Evolutionary conservation across 2,888 invertebrate genomes (phyloP), one percentile per base, ranked within the genome.

Genomic region (Campaea margaritaria): DNA sequence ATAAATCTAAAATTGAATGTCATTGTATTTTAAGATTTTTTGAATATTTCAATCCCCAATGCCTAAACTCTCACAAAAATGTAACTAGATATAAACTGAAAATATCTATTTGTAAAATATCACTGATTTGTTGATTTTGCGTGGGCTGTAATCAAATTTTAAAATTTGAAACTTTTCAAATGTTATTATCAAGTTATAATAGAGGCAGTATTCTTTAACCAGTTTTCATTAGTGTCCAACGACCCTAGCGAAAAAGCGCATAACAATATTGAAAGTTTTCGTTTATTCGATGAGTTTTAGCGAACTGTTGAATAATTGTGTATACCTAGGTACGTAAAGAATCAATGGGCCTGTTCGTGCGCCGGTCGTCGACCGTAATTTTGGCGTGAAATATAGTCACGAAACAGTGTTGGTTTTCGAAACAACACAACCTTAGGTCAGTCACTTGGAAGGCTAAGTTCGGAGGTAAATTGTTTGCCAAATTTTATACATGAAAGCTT

Each of bases 351-450:
- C 65, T 52, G 60, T 70, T 63, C 63, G 65, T 67, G 67, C 61
- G 52, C 63, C 76, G 76, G 75, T 76, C 81, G 73, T 71, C 73
- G 84, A 79, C 83, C 83, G 81, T 70, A 79, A 83, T 82, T 81
- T 86, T 82, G 76, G 83, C 85, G 80, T 81, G 81, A 82, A 83
- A 80, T 83, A 82, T 78, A 71, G 80, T 83, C 83, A 83, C 83
- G 83, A 83, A 82, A 75, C 74, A 74, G 62, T 79, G 76, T 79
- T 81, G 76, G 73, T 81, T 84, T 84, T 79, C 68, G 73, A 75
- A 77, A 79, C 70, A 62, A 69, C 71, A 63, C 67, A 68, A 61
- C 67, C 67, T 68, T 63, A 72, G 81, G 78, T 81, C 81, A 77
- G 65, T 71, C 70, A 81, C 79, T 74, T 63, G 59, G 34, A 62